Percentiles rank a stretch among this genome's conserved stretches.
These are phyloP conservation scores for Elephantulus edwardii DNA, from an alignment of 2,113 vertebrate species.

Conservation along the genomic window DNA sequence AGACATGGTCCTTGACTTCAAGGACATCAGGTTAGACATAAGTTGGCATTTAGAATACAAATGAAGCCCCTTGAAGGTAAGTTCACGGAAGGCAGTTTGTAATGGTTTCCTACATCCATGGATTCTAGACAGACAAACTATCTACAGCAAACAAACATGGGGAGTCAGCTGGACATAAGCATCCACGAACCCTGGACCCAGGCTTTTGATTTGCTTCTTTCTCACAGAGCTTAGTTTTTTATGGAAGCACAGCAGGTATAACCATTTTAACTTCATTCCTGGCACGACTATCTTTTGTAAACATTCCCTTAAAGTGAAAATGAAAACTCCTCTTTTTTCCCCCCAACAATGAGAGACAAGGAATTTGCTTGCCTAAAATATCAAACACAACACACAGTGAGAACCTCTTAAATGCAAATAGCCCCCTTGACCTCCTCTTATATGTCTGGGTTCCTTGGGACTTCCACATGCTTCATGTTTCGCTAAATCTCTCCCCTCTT, in stretches of 20 bases:
- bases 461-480: background rate
- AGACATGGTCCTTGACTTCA: background rate
- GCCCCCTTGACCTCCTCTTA: conserved; percentile 39
- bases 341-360: conserved; percentile 61
- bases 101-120: background rate
- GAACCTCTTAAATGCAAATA: conserved; percentile 60
- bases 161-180: background rate
- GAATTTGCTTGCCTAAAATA: conserved; percentile 65
- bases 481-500: conserved; percentile 7
- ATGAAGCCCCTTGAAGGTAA: background rate
- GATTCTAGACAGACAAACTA: too few species aligned
- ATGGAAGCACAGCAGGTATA: conserved; percentile 62
- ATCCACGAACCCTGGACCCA: background rate
- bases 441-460: conserved; percentile 2
- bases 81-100: background rate
- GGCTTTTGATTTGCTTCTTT: conserved; percentile 6
- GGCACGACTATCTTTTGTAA: conserved; percentile 68
- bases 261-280: conserved; percentile 68
- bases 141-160: too few species aligned
- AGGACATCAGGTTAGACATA: background rate
- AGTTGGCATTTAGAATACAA: background rate
- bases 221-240: conserved; percentile 56
- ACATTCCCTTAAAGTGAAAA: conserved; percentile 75
- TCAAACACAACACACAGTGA: conserved; percentile 49
- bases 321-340: conserved; percentile 64